A percentile compares a stretch with the other conserved stretches of the same genome.
These are phyloP conservation scores for Drosophila repleta DNA, from an alignment of 1,140 invertebrate species.

Conservation along the genomic window DNA sequence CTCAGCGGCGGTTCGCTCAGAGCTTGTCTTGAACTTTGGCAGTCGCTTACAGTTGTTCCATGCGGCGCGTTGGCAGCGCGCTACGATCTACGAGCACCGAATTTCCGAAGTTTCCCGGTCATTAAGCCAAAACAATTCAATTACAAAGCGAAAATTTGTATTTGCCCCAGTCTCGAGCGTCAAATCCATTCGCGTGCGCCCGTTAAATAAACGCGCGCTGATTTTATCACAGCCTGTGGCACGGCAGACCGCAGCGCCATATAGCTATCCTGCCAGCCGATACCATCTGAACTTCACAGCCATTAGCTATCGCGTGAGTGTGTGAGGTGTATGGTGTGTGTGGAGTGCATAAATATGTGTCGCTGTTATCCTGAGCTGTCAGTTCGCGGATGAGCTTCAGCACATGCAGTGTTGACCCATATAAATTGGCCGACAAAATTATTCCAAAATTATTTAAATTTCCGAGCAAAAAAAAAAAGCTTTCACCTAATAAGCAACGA, in stretches of 20 bases:
- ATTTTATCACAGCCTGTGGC: conserved; percentile 54
- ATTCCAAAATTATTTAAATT: conserved; percentile 37
- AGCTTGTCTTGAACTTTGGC: conserved; percentile 73
- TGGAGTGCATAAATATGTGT: conserved; percentile 57
- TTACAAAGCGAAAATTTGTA: conserved; percentile 56
- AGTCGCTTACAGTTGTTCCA: conserved; percentile 69
- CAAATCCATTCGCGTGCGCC: conserved; percentile 49
- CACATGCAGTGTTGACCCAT: conserved; percentile 66
- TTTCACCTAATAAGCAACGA: conserved; percentile 61
- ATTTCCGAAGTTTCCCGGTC: conserved; percentile 22
- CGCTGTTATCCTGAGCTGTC: conserved; percentile 61
- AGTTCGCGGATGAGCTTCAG: conserved; percentile 58
- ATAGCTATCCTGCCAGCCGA: conserved; percentile 30
- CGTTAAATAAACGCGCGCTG: conserved; percentile 61
- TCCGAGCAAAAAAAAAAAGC: conserved; percentile 67
- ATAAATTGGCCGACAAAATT: conserved; percentile 44
- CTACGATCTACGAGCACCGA: conserved; percentile 15
- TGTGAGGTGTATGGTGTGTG: not conserved
- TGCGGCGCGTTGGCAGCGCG: conserved; percentile 55
- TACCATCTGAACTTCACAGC: conserved; percentile 35
- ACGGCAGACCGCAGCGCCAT: conserved; percentile 17
- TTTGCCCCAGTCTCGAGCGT: not conserved
- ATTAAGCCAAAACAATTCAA: conserved; percentile 47
- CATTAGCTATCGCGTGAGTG: not conserved
- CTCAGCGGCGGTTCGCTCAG: conserved; percentile 30